Percentiles rank a stretch among this genome's conserved stretches.
Conservation (phyloP, 2,113 vertebrate species). For the Gambusia holbrooki region DNA sequence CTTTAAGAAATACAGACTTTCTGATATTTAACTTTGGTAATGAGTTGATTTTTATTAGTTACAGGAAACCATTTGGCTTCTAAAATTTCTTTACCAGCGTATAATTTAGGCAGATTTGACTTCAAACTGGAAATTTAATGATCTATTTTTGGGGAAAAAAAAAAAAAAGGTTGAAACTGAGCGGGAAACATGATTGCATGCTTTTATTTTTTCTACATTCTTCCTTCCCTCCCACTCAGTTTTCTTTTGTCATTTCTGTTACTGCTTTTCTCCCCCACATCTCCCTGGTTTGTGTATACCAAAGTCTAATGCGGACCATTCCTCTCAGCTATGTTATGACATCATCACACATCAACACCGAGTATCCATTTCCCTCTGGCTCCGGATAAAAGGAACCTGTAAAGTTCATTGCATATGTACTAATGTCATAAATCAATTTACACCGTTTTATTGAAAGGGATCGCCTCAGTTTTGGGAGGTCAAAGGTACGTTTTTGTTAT, state of each 20-base stretch:
- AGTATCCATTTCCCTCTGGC: constrained; percentile 55
- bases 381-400: constrained; percentile 26
- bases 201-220: background rate
- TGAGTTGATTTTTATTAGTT: too few relatives aligned
- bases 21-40: too few relatives aligned
- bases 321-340: constrained; percentile 52
- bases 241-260: background rate
- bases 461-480: background rate
- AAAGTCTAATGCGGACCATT: constrained; percentile 54
- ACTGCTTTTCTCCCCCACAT: constrained; percentile 1
- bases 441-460: background rate
- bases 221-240: constrained; percentile 7
- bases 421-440: background rate
- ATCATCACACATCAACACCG: constrained; percentile 45
- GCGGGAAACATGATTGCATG: constrained; percentile 9
- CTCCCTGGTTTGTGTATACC: constrained; percentile 51
- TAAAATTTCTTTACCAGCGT: too few relatives aligned
- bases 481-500: background rate
- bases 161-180: constrained; percentile 5
- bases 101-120: too few relatives aligned
- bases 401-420: background rate
- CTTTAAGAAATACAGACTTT: too few relatives aligned
- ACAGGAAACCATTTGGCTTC: too few relatives aligned
- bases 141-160: background rate
- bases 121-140: background rate